A percentile compares a stretch with the other conserved stretches of the same genome.
These are phyloP conservation scores for Pleuronectes platessa DNA, from an alignment of 2,113 vertebrate genomes.

Conservation along the genomic window DNA sequence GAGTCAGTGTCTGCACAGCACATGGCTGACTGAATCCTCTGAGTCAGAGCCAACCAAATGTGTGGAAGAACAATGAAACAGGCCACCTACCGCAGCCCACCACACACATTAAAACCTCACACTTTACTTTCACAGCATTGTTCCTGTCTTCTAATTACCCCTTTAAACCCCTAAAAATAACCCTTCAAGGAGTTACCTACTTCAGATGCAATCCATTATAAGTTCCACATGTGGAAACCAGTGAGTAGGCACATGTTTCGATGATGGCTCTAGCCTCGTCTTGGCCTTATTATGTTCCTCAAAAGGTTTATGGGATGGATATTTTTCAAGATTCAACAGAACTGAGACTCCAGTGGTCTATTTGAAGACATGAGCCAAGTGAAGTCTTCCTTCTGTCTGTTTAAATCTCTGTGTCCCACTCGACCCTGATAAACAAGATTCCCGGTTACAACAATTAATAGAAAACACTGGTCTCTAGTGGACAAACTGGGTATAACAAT, in stretches of 20 bases:
- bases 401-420: neutral
- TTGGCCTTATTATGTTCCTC: slow-evolving; percentile 1
- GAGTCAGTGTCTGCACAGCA: slow-evolving; percentile 50
- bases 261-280: slow-evolving; percentile 13
- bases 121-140: slow-evolving; percentile 68
- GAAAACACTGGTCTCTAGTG: slow-evolving; percentile 50
- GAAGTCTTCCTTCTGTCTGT: neutral
- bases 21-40: slow-evolving; percentile 27
- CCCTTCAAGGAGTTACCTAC: slow-evolving; percentile 57
- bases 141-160: slow-evolving; percentile 70
- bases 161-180: slow-evolving; percentile 72
- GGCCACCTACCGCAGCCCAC: slow-evolving; percentile 64
- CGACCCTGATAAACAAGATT: neutral
- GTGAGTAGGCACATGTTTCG: slow-evolving; percentile 21
- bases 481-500: neutral
- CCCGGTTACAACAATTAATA: neutral
- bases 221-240: slow-evolving; percentile 52
- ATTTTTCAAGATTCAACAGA: neutral
- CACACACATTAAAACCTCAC: slow-evolving; percentile 48
- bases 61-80: slow-evolving; percentile 61
- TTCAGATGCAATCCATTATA: slow-evolving; percentile 64
- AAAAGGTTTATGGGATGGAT: slow-evolving; percentile 1
- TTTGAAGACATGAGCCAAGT: neutral
- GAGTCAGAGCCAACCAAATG: slow-evolving; percentile 24
- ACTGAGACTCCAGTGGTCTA: neutral